Evolutionary conservation across 2,113 vertebrate species (phyloP), one percentile per base, ranked within the genome.

Genomic region (Andinoacara biseriatus): DNA sequence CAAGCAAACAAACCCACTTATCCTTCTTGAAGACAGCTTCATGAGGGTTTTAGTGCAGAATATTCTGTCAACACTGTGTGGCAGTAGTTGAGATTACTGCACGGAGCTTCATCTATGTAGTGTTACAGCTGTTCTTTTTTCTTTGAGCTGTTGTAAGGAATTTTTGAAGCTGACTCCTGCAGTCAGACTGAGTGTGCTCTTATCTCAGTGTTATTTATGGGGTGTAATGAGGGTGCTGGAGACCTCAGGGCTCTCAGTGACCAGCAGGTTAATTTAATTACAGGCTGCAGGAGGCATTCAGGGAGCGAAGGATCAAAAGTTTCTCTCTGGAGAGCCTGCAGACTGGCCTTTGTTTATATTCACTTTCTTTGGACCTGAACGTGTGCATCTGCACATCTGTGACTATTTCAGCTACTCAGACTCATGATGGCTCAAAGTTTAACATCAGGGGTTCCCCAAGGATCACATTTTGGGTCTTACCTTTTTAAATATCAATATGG

Each of bases 191-290:
- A 69, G 63, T 67, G 22, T 49, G n/a, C 17, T 40, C 3, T 57
- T n/a, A 11, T 0, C 14, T 57, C 4, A 5, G 2, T 43, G 35
- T 7, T 38, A 58, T 11, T 18, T n/a, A 1, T 11, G 8, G 2
- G 72, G n/a, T 75, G 56, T 74, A 67, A 75, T 82, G 18, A 57
- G 60, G 3, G 29, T 75, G 65, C 78, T 82, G 18, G 54, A 80
- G 61, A 10, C 22, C 56, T 76, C 26, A 43, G 9, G 46, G 10
- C 11, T 82, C 65, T 78, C 83, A 72, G 15, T 86, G 86, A 79
- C 89, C 89, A 81, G 38, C 46, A 72, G 57, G 49, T 35, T 82
- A 59, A 88, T 88, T 54, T n/a, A 88, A 86, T 90, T 86, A 85
- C 26, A 67, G 38, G 29, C 26, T 52, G 43, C 75, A 79, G 31